Evolutionary conservation across 2,888 invertebrate genomes (phyloP).

Genomic region (Nebria salina): DNA sequence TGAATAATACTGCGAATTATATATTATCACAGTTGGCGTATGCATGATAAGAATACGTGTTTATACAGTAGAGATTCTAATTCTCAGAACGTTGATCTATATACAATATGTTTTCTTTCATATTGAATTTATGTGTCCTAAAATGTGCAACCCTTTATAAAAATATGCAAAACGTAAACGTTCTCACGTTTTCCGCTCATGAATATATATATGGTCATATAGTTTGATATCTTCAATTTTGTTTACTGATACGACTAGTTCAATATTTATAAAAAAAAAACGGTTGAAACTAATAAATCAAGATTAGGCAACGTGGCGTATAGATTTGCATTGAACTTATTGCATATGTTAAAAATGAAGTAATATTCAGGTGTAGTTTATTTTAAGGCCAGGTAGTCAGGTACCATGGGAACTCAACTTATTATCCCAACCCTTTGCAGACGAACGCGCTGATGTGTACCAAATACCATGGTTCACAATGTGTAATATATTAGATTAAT

Average conservation of each 20-base stretch:
- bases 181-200: background rate
- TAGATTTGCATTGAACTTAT: background rate
- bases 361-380: background rate
- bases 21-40: background rate
- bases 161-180: background rate
- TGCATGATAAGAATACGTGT: conserved; percentile 25
- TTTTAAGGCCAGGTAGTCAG: background rate
- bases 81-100: background rate
- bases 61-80: conserved; percentile 7
- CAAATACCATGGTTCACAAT: background rate
- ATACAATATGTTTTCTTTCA: background rate
- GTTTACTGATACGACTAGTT: background rate
- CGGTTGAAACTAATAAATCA: background rate
- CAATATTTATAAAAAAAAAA: background rate
- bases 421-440: background rate
- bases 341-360: background rate
- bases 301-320: background rate
- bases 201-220: background rate
- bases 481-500: conserved; percentile 1
- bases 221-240: background rate
- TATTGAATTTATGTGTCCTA: background rate
- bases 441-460: background rate
- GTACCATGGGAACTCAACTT: background rate
- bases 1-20: conserved; percentile 1
- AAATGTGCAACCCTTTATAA: background rate